Evolutionary conservation across 2,113 vertebrate species (phyloP), one percentile per base, ranked within the genome.

Genomic region (Sceloporus tristichus): DNA sequence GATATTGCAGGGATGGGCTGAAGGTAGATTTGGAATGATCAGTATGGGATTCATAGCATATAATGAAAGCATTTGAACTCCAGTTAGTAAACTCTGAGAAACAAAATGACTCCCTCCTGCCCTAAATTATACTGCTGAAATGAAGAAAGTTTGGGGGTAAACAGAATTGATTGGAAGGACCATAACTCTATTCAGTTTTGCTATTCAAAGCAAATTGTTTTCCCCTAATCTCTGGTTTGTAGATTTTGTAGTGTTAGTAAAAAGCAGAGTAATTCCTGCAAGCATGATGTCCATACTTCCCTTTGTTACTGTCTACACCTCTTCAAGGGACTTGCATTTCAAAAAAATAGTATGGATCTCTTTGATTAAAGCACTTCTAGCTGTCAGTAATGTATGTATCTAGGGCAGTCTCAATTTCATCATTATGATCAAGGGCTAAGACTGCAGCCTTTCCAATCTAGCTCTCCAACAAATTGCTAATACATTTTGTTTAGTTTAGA

Each of bases 351-450:
- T 78, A 82, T 53, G 73, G 85, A 84, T 88, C 66, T 87, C 82
- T 62, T 91, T 94, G 93, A 95, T 94, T 94, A 93, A 92, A 94
- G 87, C 92, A 93, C 91, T 95, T 95, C 89, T 95, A 94, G 95
- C 93, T 94, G 90, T 92, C 92, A 82, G 91, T 95, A 94, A 94
- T 93, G 78, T 27, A 59, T 93, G 90, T 88, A 94, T 92, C 78
- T 93, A 89, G 73, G 2, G 88, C 90, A 92, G 88, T 88, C 94
- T 95, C 91, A 62, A 84, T 94, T 93, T 93, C 93, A 90, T 91
- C 93, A 87, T 83, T 87, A 85, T 65, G 92, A 94, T 90, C 88
- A 92, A 89, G 23, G 82, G 86, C 87, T 94, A 91, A 90, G 91
- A 89, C 94, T 88, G 84, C 79, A 92, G 89, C 75, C 91, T 71